Percentiles rank a stretch among this genome's conserved stretches.
phyloP scores from a whole-genome alignment of 2,888 invertebrate species.

The Seira ritae region DNA sequence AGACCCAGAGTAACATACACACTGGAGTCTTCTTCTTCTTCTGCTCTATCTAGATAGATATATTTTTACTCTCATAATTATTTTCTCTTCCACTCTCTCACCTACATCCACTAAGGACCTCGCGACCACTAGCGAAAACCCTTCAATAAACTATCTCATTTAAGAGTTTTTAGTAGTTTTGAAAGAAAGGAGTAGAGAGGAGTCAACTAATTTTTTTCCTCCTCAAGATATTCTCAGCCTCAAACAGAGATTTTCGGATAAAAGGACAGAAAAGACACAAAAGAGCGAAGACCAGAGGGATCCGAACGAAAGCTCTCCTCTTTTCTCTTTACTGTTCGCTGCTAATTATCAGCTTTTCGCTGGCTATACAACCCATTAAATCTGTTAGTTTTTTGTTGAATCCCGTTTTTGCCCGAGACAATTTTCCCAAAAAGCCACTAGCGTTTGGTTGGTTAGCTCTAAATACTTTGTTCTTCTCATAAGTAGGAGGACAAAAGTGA shows the following conservation, averaged over 20 bases:
- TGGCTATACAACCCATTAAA: slow-evolving; percentile 57
- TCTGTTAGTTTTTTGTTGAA: slow-evolving; percentile 33
- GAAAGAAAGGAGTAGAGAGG: slow-evolving; percentile 2
- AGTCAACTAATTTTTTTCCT: slow-evolving; percentile 36
- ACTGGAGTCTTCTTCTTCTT: neutral
- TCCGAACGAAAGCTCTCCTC: no score
- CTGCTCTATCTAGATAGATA: neutral
- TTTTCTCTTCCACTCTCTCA: slow-evolving; percentile 48
- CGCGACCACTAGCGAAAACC: neutral
- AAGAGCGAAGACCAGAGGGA: neutral
- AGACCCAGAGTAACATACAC: neutral
- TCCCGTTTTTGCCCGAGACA: neutral
- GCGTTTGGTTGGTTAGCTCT: neutral
- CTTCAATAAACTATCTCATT: slow-evolving; percentile 47
- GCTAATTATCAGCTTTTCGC: slow-evolving; percentile 63
- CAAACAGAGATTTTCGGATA: slow-evolving; percentile 52
- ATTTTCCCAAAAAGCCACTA: neutral
- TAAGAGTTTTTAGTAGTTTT: slow-evolving; percentile 12
- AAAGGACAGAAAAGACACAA: slow-evolving; percentile 10
- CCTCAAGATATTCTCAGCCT: slow-evolving; percentile 52
- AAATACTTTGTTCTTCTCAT: neutral
- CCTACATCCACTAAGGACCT: slow-evolving; percentile 13
- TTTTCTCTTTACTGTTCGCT: slow-evolving; percentile 27
- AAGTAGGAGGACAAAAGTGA: neutral
- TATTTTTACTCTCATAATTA: slow-evolving; percentile 52